A percentile compares a stretch with the other conserved stretches of the same genome.
Conservation (phyloP, 2,113 vertebrate species). For the Chiloscyllium plagiosum region DNA sequence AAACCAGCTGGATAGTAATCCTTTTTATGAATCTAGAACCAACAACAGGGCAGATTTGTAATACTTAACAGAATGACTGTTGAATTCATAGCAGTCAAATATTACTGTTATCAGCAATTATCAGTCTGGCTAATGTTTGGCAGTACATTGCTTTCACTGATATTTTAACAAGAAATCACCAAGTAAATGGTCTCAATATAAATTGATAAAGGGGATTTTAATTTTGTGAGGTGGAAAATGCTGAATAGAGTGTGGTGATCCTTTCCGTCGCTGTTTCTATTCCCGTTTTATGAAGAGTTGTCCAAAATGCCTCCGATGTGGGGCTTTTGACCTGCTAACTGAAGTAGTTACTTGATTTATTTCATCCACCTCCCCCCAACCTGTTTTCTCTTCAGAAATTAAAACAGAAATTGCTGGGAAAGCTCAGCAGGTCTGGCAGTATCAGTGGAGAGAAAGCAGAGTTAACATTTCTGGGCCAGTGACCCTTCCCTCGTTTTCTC, state of each 20-base stretch:
- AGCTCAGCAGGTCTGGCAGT: too few relatives aligned
- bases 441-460: too few relatives aligned
- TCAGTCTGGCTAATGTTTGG: background rate
- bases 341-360: background rate
- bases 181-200: background rate
- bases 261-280: background rate
- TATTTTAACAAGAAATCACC: background rate
- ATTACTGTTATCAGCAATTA: background rate
- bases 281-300: background rate
- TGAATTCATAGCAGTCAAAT: background rate
- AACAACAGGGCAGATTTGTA: conserved; percentile 1
- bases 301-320: background rate
- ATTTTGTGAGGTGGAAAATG: background rate
- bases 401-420: too few relatives aligned
- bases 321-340: background rate
- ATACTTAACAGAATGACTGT: background rate
- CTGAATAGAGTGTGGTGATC: background rate
- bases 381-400: background rate
- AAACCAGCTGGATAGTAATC: conserved; percentile 37
- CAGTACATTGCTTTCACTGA: background rate
- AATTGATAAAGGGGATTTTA: background rate
- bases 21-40: conserved; percentile 42
- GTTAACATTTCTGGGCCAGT: too few relatives aligned
- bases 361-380: background rate
- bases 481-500: background rate